phyloP scores from a whole-genome alignment of 2,888 invertebrate species.

The Pollenia amentaria region DNA sequence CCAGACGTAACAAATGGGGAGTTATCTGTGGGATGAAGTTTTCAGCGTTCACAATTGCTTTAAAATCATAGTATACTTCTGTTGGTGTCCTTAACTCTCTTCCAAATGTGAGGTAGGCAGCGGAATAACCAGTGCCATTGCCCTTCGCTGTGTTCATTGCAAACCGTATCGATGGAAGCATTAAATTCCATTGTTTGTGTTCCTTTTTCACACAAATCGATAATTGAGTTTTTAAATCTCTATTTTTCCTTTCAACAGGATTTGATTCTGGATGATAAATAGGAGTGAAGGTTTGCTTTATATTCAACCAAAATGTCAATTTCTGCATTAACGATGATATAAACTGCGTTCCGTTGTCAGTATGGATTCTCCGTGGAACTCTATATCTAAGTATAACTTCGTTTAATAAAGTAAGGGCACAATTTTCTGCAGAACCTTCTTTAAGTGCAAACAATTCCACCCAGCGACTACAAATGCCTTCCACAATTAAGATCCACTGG shows the following conservation, averaged over 20 bases:
- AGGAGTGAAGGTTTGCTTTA: too few relatives aligned
- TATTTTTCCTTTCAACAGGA: too few relatives aligned
- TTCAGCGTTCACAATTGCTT: constrained; percentile 35
- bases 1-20: too few relatives aligned
- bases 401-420: neutral
- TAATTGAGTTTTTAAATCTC: too few relatives aligned
- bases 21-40: constrained; percentile 30
- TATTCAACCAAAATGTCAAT: too few relatives aligned
- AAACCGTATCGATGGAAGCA: constrained; percentile 79
- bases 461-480: neutral
- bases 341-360: too few relatives aligned
- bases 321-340: too few relatives aligned
- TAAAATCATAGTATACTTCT: constrained; percentile 76
- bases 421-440: constrained; percentile 13
- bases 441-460: neutral
- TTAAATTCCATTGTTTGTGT: constrained; percentile 23
- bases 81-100: constrained; percentile 78
- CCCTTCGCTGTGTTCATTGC: constrained; percentile 80
- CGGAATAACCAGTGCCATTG: constrained; percentile 77
- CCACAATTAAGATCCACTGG: neutral
- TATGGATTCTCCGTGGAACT: neutral
- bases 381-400: constrained; percentile 3
- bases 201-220: constrained; percentile 6
- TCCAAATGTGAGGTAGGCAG: constrained; percentile 80
- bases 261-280: too few relatives aligned